Evolutionary conservation across 1,140 invertebrate genomes (phyloP).

Genomic region (Patella vulgata): DNA sequence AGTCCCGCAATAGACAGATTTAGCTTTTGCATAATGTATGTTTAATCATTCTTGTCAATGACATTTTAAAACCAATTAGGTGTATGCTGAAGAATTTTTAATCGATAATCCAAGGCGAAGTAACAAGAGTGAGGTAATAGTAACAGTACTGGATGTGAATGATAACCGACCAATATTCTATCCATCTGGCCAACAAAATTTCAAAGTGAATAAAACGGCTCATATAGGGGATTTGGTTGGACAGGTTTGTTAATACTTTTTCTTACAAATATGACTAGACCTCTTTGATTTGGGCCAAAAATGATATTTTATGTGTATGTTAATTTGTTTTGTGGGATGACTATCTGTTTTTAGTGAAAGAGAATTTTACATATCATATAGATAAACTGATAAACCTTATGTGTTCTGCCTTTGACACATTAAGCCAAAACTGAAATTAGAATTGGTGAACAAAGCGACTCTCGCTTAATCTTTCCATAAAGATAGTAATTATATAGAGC

Average conservation of each 20-base stretch:
- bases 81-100: constrained; percentile 26
- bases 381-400: neutral
- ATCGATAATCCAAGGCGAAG: constrained; percentile 1
- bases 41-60: too few relatives aligned
- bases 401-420: neutral
- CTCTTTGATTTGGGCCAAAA: too few relatives aligned
- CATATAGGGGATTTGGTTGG: constrained; percentile 9
- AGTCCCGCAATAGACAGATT: too few relatives aligned
- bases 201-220: constrained; percentile 7
- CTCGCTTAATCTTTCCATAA: too few relatives aligned
- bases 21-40: too few relatives aligned
- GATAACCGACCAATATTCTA: constrained; percentile 38
- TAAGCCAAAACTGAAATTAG: too few relatives aligned
- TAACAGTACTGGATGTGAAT: constrained; percentile 37
- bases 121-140: constrained; percentile 12
- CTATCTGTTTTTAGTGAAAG: neutral
- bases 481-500: too few relatives aligned
- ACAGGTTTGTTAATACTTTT: too few relatives aligned
- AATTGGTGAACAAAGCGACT: too few relatives aligned
- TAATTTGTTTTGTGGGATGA: neutral
- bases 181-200: constrained; percentile 16
- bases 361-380: neutral
- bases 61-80: too few relatives aligned
- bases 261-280: too few relatives aligned
- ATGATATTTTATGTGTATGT: neutral